Evolutionary conservation across 2,113 vertebrate species (phyloP).

Genomic region (Circaetus gallicus): DNA sequence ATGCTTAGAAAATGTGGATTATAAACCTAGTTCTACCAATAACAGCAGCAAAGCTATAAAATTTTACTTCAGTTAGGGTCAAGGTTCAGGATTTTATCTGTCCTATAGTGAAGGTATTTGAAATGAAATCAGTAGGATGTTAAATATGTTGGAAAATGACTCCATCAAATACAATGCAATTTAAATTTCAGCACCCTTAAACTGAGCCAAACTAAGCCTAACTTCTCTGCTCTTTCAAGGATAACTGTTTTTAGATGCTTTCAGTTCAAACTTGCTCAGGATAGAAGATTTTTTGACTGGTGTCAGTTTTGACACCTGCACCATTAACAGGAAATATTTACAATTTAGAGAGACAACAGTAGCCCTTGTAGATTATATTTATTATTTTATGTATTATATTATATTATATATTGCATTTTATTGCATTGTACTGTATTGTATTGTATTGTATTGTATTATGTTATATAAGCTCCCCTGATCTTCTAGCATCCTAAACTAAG

Average conservation of each 20-base stretch:
- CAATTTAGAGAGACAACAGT: background rate
- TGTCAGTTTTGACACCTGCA: background rate
- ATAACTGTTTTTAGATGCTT: background rate
- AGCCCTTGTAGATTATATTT: background rate
- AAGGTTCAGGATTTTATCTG: background rate
- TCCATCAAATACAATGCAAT: background rate
- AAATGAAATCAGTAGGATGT: background rate
- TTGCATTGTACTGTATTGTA: background rate
- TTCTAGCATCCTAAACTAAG: background rate
- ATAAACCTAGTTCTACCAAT: background rate
- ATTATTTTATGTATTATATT: too few species aligned
- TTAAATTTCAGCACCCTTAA: background rate
- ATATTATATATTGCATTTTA: too few species aligned
- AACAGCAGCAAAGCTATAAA: background rate
- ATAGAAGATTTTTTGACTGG: background rate
- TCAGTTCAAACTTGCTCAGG: background rate
- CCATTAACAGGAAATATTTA: background rate
- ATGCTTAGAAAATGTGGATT: background rate
- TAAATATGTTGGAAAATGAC: background rate
- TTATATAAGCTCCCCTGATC: background rate
- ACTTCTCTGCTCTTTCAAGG: background rate
- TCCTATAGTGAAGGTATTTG: background rate
- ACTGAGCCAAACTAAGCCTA: background rate
- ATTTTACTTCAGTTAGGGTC: background rate
- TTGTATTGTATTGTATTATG: background rate